Conservation (phyloP, 2,888 invertebrate species). For the Melanostoma mellinum region DNA sequence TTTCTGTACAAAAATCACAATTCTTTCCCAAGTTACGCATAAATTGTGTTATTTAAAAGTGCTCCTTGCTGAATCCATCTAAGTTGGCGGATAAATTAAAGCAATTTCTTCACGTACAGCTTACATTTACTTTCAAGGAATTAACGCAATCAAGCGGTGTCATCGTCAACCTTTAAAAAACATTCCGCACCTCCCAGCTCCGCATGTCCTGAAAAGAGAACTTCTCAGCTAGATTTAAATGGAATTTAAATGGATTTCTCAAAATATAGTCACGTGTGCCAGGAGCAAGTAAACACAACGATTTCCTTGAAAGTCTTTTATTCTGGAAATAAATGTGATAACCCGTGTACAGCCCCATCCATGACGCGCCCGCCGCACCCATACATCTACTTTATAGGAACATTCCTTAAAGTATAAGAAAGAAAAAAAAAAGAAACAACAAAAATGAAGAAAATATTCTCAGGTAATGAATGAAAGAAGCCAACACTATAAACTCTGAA, state of each 20-base stretch:
- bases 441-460: slow-evolving; percentile 3
- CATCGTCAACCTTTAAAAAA: slow-evolving; percentile 19
- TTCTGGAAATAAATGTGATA: slow-evolving; percentile 25
- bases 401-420: slow-evolving; percentile 36
- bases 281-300: slow-evolving; percentile 39
- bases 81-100: too few relatives aligned
- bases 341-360: background rate
- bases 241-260: slow-evolving; percentile 51
- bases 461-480: slow-evolving; percentile 35
- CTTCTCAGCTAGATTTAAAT: slow-evolving; percentile 16
- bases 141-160: slow-evolving; percentile 46
- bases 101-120: slow-evolving; percentile 24
- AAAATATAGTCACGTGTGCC: slow-evolving; percentile 56
- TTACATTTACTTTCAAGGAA: slow-evolving; percentile 14
- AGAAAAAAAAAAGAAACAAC: background rate
- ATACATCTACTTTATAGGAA: slow-evolving; percentile 20
- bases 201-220: background rate
- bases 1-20: too few relatives aligned
- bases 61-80: too few relatives aligned
- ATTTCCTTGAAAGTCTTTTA: slow-evolving; percentile 45
- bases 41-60: too few relatives aligned
- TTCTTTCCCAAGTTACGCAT: too few relatives aligned
- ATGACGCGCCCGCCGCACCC: slow-evolving; percentile 11
- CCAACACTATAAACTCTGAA: slow-evolving; percentile 41
- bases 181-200: background rate